Evolutionary conservation across 2,888 invertebrate genomes (phyloP).

Genomic region (Eremobia ochroleuca): DNA sequence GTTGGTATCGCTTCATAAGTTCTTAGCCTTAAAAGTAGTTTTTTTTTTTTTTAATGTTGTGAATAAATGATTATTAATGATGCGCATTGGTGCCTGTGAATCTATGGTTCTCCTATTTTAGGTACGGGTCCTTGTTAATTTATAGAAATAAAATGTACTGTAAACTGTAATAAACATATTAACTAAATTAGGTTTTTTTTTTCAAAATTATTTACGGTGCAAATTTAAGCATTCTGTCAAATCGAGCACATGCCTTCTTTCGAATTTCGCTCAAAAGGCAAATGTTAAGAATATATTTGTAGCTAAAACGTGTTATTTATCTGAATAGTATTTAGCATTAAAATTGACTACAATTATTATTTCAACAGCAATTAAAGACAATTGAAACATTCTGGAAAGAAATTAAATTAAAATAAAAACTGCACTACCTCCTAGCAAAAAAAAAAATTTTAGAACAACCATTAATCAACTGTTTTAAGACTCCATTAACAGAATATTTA

Average conservation of each 20-base stretch:
- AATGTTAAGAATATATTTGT: background rate
- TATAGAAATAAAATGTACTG: background rate
- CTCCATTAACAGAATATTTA: background rate
- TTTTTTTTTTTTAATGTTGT: background rate
- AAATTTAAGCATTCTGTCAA: background rate
- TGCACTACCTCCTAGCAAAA: background rate
- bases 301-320: background rate
- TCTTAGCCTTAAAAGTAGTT: background rate
- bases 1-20: conserved; percentile 8
- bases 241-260: background rate
- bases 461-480: background rate
- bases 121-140: background rate
- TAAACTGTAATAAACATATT: too few species aligned
- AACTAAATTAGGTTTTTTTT: background rate
- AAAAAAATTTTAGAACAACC: too few species aligned
- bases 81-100: background rate
- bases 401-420: background rate
- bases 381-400: background rate
- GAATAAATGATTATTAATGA: background rate
- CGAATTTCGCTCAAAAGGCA: background rate
- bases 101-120: background rate
- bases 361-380: background rate
- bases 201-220: too few species aligned
- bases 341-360: background rate
- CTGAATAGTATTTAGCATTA: conserved; percentile 1